Evolutionary conservation across 2,888 invertebrate species (phyloP), one percentile per base, ranked within the genome.

Genomic region (Cryptosula pallasiana): DNA sequence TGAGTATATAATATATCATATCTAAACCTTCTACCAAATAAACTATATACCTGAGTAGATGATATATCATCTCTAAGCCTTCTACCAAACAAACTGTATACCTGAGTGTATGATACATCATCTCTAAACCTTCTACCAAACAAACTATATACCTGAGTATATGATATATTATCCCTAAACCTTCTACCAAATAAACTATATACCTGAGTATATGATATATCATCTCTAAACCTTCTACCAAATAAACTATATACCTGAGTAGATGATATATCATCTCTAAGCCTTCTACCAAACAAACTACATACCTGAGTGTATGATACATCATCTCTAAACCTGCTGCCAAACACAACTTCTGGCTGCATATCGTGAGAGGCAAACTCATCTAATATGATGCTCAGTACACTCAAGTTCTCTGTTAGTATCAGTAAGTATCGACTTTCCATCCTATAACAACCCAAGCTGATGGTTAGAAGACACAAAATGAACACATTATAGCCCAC

Each of bases 381-480:
- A 72, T 82, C 79, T 71, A 81, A 79, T 36, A 83, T 77, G n/a
- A 82, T 77, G 23, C 75, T 75, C 36, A 83, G 73, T 1, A 81
- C 81, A 57, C 81, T 80, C 70, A 81, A 81, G 74, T 81, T 82
- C 76, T 82, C 82, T 23, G 81, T 82, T 73, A 83, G 76, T 29
- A 82, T 76, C 70, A 82, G 74, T 69, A 82, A 76, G 74, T 82
- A 83, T 23, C 83, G 75, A 73, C 79, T 81, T 71, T 81, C 82
- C 74, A 80, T 80, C 5, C 63, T 63, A 23, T 23, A 57, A 45
- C 45, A 20, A 45, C n/a, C n/a, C n/a, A n/a, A n/a, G n/a, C n/a
- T n/a, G n/a, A n/a, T n/a, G n/a, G n/a, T n/a, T n/a, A n/a, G n/a
- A n/a, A n/a, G n/a, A n/a, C n/a, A n/a, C n/a, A n/a, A n/a, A n/a